These are phyloP conservation scores for Aegithalos caudatus DNA, from an alignment of 2,113 vertebrate genomes.

Conservation along the genomic window DNA sequence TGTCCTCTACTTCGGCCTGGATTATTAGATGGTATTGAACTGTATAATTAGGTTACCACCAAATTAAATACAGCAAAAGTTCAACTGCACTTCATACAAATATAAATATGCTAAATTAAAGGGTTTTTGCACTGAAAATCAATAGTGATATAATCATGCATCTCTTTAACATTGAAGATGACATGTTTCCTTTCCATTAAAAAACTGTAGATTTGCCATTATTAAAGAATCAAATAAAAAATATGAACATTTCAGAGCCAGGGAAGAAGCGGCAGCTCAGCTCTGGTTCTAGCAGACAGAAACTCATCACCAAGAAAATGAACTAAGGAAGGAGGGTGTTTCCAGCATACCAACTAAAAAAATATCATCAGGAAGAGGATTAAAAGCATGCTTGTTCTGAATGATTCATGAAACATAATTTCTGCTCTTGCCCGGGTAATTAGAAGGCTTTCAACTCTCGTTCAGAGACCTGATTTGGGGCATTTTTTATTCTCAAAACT, in stretches of 20 bases:
- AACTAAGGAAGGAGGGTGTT: conserved; percentile 11
- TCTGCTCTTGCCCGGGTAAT: not conserved
- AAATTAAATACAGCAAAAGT: conserved; percentile 32
- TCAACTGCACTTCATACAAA: conserved; percentile 7
- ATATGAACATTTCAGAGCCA: not conserved
- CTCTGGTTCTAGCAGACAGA: not conserved
- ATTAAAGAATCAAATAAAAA: conserved; percentile 16
- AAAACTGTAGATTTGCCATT: not conserved
- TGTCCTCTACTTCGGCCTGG: not conserved
- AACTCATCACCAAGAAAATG: not conserved
- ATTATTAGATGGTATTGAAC: conserved; percentile 15
- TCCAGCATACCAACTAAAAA: conserved; percentile 15
- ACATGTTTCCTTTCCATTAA: not conserved
- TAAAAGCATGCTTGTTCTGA: conserved; percentile 39
- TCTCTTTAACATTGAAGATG: conserved; percentile 1
- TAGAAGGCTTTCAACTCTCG: conserved; percentile 22
- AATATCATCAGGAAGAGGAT: conserved; percentile 45
- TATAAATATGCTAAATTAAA: conserved; percentile 42
- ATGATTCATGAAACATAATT: conserved; percentile 59
- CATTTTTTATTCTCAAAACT: not conserved
- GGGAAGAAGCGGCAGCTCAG: not conserved
- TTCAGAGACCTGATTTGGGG: not conserved
- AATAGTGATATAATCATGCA: not conserved
- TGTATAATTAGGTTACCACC: conserved; percentile 10
- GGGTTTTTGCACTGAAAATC: conserved; percentile 19